Conservation (phyloP, 1,140 invertebrate genomes). For the Drosophila tristis region DNA sequence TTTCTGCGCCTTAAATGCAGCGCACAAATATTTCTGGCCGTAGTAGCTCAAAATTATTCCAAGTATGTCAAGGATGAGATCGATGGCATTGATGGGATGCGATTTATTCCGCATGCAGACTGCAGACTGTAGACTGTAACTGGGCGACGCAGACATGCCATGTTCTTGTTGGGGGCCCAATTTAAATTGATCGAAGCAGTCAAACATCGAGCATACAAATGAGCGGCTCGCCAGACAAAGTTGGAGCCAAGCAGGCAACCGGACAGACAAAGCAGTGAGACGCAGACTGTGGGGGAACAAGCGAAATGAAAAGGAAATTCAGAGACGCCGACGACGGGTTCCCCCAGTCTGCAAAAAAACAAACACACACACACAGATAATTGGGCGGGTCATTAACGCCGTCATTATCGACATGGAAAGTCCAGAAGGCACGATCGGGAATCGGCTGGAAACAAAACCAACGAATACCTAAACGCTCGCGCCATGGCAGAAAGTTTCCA, state of each 20-base stretch:
- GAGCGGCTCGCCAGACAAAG: background rate
- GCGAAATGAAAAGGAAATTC: constrained; percentile 25
- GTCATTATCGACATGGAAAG: constrained; percentile 51
- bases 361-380: constrained; percentile 34
- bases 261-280: background rate
- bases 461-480: no score
- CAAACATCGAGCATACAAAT: constrained; percentile 37
- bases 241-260: background rate
- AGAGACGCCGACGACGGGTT: constrained; percentile 3
- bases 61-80: constrained; percentile 20
- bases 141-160: constrained; percentile 1
- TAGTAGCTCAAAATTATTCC: constrained; percentile 30
- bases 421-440: background rate
- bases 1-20: constrained; percentile 29
- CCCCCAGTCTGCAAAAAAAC: constrained; percentile 9
- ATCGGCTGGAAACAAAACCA: background rate
- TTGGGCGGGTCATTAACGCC: constrained; percentile 49
- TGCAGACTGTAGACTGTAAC: constrained; percentile 9
- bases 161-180: constrained; percentile 25
- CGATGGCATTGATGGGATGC: no score
- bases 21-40: constrained; percentile 6
- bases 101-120: constrained; percentile 29
- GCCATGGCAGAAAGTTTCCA: no score
- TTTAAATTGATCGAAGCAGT: constrained; percentile 14
- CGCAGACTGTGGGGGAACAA: background rate